A percentile compares a stretch with the other conserved stretches of the same genome.
Conservation (phyloP, 2,888 invertebrate species). For the Elmis aenea region DNA sequence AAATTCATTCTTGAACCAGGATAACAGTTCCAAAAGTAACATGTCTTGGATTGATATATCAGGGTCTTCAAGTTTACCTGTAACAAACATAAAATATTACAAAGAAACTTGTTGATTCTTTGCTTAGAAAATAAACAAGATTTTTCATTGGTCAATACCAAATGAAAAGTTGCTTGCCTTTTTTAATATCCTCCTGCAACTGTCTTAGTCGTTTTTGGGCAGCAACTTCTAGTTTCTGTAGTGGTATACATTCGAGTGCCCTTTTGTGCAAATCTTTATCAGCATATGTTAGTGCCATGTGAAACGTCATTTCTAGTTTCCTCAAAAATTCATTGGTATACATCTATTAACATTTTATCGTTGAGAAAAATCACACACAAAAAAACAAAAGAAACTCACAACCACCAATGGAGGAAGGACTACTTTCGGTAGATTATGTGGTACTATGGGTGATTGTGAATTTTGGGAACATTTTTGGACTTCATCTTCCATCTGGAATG, state of each 20-base stretch:
- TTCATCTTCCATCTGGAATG: too few relatives aligned
- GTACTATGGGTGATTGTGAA: too few relatives aligned
- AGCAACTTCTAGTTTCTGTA: slow-evolving; percentile 57
- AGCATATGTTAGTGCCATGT: slow-evolving; percentile 54
- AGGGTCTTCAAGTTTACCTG: slow-evolving; percentile 31
- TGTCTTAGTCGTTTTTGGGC: slow-evolving; percentile 59
- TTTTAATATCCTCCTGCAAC: slow-evolving; percentile 57
- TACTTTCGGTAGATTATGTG: slow-evolving; percentile 11
- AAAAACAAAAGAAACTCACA: slow-evolving; percentile 5
- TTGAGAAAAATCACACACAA: not conserved
- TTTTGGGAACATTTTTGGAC: too few relatives aligned
- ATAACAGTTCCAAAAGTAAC: slow-evolving; percentile 69
- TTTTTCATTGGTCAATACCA: too few relatives aligned
- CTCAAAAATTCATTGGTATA: slow-evolving; percentile 35
- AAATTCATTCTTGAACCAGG: slow-evolving; percentile 91
- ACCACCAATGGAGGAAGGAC: slow-evolving; percentile 6
- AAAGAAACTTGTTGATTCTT: too few relatives aligned
- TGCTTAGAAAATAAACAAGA: too few relatives aligned
- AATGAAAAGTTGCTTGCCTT: too few relatives aligned
- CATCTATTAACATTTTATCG: too few relatives aligned
- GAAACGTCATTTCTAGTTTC: slow-evolving; percentile 34
- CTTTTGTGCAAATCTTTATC: slow-evolving; percentile 58
- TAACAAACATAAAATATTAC: too few relatives aligned
- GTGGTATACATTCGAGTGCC: slow-evolving; percentile 65
- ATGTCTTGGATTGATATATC: slow-evolving; percentile 62